phyloP scores from a whole-genome alignment of 2,113 vertebrate species.

The Eidolon helvum region DNA sequence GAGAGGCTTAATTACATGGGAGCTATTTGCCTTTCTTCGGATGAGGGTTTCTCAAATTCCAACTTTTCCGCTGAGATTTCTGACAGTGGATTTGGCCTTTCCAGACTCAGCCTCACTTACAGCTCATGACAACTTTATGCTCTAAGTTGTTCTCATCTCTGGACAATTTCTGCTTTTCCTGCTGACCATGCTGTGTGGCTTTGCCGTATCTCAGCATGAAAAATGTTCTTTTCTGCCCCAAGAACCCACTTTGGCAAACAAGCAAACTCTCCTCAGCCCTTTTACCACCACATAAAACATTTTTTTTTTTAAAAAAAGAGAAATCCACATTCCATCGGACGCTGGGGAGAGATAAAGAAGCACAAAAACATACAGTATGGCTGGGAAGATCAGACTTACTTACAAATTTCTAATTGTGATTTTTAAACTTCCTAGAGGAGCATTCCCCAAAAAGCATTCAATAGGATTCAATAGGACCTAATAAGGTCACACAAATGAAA shows the following conservation, averaged over 20 bases:
- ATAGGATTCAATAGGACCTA: neutral
- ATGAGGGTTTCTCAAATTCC: neutral
- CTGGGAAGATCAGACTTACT: neutral
- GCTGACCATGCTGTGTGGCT: neutral
- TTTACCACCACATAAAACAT: neutral
- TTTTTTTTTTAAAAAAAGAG: neutral
- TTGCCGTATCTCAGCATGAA: neutral
- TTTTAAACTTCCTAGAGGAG: neutral
- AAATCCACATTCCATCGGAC: neutral
- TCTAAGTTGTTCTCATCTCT: neutral
- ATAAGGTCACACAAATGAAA: neutral
- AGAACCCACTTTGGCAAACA: neutral
- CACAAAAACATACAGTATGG: neutral
- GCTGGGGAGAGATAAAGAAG: neutral
- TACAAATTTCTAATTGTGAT: neutral
- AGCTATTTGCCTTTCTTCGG: neutral
- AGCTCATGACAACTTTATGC: neutral
- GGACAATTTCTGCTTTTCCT: neutral
- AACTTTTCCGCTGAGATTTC: neutral
- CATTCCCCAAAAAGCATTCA: neutral
- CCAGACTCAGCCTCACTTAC: neutral
- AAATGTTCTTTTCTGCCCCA: neutral
- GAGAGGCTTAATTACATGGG: neutral
- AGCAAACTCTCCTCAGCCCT: neutral
- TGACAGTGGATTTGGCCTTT: neutral